These are phyloP conservation scores for Callocephalon fimbriatum DNA, from an alignment of 2,113 vertebrate species.

Conservation along the genomic window DNA sequence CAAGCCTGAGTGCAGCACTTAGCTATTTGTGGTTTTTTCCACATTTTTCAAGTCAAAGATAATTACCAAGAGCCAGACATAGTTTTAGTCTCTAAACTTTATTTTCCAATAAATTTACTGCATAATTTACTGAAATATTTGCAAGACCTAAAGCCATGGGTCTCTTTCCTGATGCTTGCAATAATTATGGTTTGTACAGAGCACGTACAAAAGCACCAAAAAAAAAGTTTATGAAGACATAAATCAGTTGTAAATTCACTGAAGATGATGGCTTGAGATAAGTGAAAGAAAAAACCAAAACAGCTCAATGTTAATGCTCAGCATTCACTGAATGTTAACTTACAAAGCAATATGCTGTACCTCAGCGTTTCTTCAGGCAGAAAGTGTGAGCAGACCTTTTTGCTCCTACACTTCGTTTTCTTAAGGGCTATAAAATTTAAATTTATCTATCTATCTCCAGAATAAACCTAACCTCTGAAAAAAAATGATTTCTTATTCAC, in stretches of 20 bases:
- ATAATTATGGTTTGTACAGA: neutral
- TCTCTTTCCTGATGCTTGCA: neutral
- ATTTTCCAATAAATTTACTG: neutral
- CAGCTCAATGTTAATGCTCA: neutral
- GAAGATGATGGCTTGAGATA: neutral
- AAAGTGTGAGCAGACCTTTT: neutral
- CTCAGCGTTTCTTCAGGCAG: neutral
- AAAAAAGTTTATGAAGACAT: neutral
- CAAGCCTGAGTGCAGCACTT: neutral
- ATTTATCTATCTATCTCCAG: neutral
- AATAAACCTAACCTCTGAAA: neutral
- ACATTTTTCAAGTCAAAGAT: neutral
- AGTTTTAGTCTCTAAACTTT: neutral
- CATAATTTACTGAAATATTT: neutral
- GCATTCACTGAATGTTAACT: neutral
- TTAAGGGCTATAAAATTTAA: neutral
- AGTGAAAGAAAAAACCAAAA: neutral
- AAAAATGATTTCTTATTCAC: neutral
- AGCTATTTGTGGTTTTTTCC: rapidly evolving
- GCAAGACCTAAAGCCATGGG: neutral
- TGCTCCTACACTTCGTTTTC: neutral
- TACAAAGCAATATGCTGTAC: neutral
- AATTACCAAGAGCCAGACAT: neutral
- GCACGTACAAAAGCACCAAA: neutral
- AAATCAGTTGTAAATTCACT: neutral